Percentiles rank a stretch among this genome's conserved stretches.
phyloP scores from a whole-genome alignment of 2,797 vertebrate species.

The Hephaestus fuliginosus region DNA sequence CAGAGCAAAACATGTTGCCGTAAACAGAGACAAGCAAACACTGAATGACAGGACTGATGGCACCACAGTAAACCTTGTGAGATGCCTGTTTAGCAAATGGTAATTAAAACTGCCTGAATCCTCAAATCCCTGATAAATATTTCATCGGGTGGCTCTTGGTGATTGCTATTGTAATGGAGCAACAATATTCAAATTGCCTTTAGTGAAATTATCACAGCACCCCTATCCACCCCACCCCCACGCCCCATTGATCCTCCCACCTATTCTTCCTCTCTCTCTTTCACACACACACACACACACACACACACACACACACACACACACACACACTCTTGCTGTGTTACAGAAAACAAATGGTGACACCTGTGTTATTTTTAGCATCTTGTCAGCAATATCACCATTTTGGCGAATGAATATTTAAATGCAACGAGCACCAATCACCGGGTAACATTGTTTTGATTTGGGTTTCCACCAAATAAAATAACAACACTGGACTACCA shows the following conservation, averaged over 20 bases:
- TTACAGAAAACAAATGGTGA: slow-evolving; percentile 15
- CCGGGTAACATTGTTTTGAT: background rate
- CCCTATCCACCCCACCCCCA: slow-evolving; percentile 14
- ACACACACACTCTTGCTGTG: background rate
- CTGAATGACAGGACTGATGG: slow-evolving; percentile 66
- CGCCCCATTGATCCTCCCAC: background rate
- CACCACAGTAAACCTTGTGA: slow-evolving; percentile 59
- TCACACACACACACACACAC: background rate
- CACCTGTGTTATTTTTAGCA: background rate
- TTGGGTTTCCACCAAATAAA: background rate
- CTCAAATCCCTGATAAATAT: slow-evolving; percentile 85
- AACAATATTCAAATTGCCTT: slow-evolving; percentile 80
- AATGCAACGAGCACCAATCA: no score
- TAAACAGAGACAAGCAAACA: slow-evolving; percentile 46
- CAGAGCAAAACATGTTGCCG: slow-evolving; percentile 39
- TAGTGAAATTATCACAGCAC: slow-evolving; percentile 59
- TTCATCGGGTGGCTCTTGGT: slow-evolving; percentile 81
- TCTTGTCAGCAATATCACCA: background rate
- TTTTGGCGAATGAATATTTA: background rate
- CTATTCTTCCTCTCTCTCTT: background rate
- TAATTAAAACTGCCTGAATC: slow-evolving; percentile 84
- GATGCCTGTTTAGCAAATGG: slow-evolving; percentile 78
- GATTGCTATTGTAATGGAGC: slow-evolving; percentile 79
- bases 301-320: background rate
- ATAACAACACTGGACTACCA: background rate